A percentile compares a stretch with the other conserved stretches of the same genome.
These are phyloP conservation scores for Mesocricetus auratus DNA, from an alignment of 2,113 vertebrate genomes.

Conservation along the genomic window DNA sequence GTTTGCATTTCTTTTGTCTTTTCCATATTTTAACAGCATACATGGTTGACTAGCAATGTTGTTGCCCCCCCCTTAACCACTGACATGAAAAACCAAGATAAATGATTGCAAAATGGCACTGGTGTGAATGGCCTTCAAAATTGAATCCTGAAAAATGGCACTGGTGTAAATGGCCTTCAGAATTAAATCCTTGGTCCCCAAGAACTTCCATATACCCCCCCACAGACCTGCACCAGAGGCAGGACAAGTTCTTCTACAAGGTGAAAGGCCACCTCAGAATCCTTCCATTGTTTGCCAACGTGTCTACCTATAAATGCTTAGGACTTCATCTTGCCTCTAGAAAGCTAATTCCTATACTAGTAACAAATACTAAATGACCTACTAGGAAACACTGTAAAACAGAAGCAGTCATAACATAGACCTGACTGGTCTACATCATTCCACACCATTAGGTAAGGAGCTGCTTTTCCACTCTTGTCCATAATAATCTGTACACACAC, in stretches of 20 bases:
- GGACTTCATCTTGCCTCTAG: constrained; percentile 63
- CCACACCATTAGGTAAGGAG: background rate
- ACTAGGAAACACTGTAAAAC: constrained; percentile 62
- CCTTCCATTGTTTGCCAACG: constrained; percentile 52
- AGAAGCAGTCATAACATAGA: background rate
- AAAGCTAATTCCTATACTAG: constrained; percentile 69
- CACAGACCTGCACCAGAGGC: background rate
- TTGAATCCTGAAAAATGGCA: background rate
- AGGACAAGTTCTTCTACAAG: constrained; percentile 3
- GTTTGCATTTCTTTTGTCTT: constrained; percentile 72
- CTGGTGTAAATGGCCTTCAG: background rate
- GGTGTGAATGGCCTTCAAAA: background rate
- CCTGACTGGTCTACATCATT: constrained; percentile 26
- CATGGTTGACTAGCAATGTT: constrained; percentile 58
- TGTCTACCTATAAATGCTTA: constrained; percentile 76
- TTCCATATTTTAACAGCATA: constrained; percentile 65
- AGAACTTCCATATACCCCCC: background rate
- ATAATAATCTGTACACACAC: background rate
- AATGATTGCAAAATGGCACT: constrained; percentile 33
- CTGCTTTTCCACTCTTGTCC: background rate
- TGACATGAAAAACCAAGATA: constrained; percentile 38
- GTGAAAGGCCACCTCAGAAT: constrained; percentile 49
- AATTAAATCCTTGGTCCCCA: background rate
- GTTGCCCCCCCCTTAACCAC: constrained; percentile 40
- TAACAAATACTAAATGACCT: constrained; percentile 68